Percentiles rank a stretch among this genome's conserved stretches.
phyloP scores from a whole-genome alignment of 2,888 invertebrate species.

The Eilema griseolum region DNA sequence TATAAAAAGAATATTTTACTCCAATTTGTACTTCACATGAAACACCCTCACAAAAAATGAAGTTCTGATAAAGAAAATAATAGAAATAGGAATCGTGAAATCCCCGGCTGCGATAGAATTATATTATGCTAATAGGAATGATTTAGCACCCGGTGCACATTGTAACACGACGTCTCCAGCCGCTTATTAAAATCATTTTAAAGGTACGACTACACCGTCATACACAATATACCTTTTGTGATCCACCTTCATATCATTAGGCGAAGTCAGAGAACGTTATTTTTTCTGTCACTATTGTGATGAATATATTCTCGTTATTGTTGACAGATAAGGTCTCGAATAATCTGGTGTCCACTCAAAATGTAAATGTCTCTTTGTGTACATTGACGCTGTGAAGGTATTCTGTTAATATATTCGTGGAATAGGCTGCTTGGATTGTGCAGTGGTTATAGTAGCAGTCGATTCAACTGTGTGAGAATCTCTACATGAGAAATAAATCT shows the following conservation, averaged over 20 bases:
- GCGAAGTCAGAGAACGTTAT: conserved; percentile 29
- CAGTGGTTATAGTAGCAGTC: not conserved
- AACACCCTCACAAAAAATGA: not conserved
- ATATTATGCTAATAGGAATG: conserved; percentile 73
- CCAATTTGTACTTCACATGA: not conserved
- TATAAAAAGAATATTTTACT: not conserved
- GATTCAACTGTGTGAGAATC: not conserved
- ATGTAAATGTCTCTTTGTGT: conserved; percentile 41
- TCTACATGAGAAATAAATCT: not conserved
- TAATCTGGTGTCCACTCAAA: conserved; percentile 30
- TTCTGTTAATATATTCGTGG: not conserved
- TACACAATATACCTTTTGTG: conserved; percentile 62
- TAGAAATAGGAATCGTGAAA: conserved; percentile 51
- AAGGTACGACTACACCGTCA: conserved; percentile 54
- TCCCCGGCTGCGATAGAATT: conserved; percentile 56
- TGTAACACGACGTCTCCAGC: conserved; percentile 59
- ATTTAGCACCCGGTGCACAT: conserved; percentile 73
- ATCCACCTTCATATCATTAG: conserved; percentile 41
- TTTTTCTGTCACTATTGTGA: conserved; percentile 35
- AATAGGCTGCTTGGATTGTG: not conserved
- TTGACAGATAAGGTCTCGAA: conserved; percentile 38
- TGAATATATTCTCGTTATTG: conserved; percentile 35
- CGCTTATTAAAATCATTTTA: conserved; percentile 66
- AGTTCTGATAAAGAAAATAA: conserved; percentile 29
- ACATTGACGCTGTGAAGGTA: conserved; percentile 11